phyloP scores from a whole-genome alignment of 2,113 vertebrate genomes.

The Terrapene triunguis region DNA sequence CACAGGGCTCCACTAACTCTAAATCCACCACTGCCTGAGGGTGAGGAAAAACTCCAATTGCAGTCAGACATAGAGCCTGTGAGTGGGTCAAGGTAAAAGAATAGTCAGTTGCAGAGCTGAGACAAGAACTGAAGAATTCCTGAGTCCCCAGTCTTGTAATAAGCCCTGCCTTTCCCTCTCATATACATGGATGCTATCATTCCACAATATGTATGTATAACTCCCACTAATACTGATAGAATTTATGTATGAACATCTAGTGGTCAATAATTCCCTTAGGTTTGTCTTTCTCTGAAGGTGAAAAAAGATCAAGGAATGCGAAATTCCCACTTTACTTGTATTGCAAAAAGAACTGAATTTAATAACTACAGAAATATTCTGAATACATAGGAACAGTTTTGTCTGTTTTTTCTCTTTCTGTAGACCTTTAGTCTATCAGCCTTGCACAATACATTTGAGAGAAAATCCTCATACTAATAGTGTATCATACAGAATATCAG shows the following conservation, averaged over 20 bases:
- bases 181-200: background rate
- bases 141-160: background rate
- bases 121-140: background rate
- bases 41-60: background rate
- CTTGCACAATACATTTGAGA: background rate
- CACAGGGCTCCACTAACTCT: too few relatives aligned
- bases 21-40: background rate
- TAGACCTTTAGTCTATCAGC: background rate
- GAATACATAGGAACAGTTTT: background rate
- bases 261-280: background rate
- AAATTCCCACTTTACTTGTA: background rate
- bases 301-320: background rate
- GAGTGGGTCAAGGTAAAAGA: background rate
- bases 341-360: background rate
- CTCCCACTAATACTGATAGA: background rate
- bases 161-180: background rate
- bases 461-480: background rate
- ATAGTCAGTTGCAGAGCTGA: background rate
- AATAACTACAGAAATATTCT: background rate
- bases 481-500: background rate
- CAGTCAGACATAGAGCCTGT: background rate
- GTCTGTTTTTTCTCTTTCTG: background rate
- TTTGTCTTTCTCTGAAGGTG: background rate
- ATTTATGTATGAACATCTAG: background rate
- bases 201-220: background rate